Evolutionary conservation across 2,113 vertebrate species (phyloP).

Genomic region (Climacteris rufus): DNA sequence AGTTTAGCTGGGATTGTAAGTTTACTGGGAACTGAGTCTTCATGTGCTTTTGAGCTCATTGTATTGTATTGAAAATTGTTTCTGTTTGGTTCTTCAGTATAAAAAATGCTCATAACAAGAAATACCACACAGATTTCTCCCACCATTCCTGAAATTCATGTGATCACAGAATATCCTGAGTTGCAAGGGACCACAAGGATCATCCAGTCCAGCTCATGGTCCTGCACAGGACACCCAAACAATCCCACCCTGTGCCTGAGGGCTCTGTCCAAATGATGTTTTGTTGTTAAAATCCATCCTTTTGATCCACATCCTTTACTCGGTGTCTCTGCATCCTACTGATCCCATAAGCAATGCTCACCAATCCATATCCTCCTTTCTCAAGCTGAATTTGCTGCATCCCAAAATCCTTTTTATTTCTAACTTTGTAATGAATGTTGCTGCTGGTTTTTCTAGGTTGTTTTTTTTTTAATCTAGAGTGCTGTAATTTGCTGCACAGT

Average conservation of each 20-base stretch:
- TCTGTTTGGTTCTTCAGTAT: not conserved
- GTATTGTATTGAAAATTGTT: not conserved
- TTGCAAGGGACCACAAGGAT: not conserved
- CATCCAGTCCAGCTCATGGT: not conserved
- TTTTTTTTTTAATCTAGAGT: not conserved
- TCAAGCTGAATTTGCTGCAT: not conserved
- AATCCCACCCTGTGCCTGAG: not conserved
- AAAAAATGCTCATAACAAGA: not conserved
- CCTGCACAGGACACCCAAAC: not conserved
- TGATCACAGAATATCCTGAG: not conserved
- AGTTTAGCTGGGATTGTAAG: not conserved
- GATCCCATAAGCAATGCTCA: too few species aligned
- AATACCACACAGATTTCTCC: not conserved
- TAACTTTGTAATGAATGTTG: not conserved
- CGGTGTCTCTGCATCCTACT: fast-evolving
- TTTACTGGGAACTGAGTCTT: not conserved
- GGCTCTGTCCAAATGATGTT: not conserved
- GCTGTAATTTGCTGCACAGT: not conserved
- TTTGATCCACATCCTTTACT: not conserved
- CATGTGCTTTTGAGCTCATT: fast-evolving
- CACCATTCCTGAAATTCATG: not conserved
- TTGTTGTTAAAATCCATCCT: not conserved
- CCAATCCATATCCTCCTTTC: not conserved
- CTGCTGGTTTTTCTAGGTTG: not conserved
- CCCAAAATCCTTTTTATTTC: not conserved